These are phyloP conservation scores for Tipula vernalis DNA, from an alignment of 2,888 invertebrate species.

Conservation along the genomic window DNA sequence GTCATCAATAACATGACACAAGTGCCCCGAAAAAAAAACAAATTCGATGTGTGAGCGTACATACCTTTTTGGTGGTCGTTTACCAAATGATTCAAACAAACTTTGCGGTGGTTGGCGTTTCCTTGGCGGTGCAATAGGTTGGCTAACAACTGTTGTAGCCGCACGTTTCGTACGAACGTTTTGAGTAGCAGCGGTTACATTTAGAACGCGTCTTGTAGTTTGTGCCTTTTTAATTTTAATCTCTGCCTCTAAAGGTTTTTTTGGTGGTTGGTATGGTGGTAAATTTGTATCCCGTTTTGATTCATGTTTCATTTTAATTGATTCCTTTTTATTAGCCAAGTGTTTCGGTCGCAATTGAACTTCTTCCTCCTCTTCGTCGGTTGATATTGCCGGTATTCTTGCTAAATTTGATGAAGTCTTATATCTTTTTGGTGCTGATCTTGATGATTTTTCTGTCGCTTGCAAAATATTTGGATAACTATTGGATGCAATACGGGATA, in stretches of 20 bases:
- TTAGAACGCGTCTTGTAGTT: not conserved
- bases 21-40: not conserved
- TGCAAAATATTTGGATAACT: not conserved
- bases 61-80: not conserved
- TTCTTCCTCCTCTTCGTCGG: not conserved
- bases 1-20: not conserved
- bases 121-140: not conserved
- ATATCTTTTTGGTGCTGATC: not conserved
- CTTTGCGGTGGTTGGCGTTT: not conserved
- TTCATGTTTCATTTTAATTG: not conserved
- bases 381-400: not conserved
- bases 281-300: not conserved
- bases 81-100: not conserved
- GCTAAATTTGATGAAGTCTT: not conserved
- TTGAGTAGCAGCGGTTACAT: not conserved
- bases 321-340: too few relatives aligned
- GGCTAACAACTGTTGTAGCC: not conserved
- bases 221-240: not conserved
- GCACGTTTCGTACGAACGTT: not conserved
- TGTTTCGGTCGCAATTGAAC: not conserved
- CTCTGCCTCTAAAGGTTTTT: not conserved
- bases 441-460: not conserved
- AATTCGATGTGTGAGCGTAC: not conserved
- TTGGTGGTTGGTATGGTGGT: not conserved
- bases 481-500: not conserved